Percentiles rank a stretch among this genome's conserved stretches.
These are phyloP conservation scores for Polypedilum pembai DNA, from an alignment of 1,140 invertebrate genomes.

Conservation along the genomic window DNA sequence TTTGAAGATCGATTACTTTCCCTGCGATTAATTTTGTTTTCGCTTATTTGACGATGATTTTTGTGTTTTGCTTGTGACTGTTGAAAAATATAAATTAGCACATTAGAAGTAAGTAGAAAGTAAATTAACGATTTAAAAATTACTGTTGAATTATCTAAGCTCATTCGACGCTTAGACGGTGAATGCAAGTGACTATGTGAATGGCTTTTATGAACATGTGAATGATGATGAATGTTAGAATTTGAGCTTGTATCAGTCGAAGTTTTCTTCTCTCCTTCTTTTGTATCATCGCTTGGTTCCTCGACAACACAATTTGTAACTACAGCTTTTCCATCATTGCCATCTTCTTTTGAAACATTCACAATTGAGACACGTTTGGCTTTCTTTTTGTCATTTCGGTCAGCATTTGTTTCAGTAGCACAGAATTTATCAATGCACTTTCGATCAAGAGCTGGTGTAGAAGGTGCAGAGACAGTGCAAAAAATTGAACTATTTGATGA, in stretches of 20 bases:
- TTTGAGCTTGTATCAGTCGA: not conserved
- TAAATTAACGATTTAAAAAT: not conserved
- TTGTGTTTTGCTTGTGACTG: not conserved
- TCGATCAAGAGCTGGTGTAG: not conserved
- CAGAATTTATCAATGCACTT: constrained; percentile 9
- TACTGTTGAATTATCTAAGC: constrained; percentile 7
- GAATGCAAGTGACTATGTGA: not conserved
- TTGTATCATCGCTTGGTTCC: not conserved
- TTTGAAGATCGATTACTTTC: constrained; percentile 31
- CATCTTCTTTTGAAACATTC: not conserved
- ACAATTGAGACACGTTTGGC: constrained; percentile 6
- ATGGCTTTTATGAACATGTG: constrained; percentile 2
- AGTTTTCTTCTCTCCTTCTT: not conserved
- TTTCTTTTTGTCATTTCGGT: not conserved
- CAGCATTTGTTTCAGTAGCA: not conserved
- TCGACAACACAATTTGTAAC: not conserved
- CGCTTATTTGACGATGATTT: not conserved
- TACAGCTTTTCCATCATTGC: not conserved
- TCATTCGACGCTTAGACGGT: not conserved
- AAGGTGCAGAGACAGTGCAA: not conserved
- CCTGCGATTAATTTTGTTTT: constrained; percentile 31
- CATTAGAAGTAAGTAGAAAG: not conserved
- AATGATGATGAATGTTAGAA: constrained; percentile 10
- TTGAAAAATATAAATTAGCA: not conserved
- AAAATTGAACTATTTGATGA: constrained; percentile 18